These are phyloP conservation scores for Enteromius mattozi DNA, from an alignment of 2,797 vertebrate genomes.

Conservation along the genomic window DNA sequence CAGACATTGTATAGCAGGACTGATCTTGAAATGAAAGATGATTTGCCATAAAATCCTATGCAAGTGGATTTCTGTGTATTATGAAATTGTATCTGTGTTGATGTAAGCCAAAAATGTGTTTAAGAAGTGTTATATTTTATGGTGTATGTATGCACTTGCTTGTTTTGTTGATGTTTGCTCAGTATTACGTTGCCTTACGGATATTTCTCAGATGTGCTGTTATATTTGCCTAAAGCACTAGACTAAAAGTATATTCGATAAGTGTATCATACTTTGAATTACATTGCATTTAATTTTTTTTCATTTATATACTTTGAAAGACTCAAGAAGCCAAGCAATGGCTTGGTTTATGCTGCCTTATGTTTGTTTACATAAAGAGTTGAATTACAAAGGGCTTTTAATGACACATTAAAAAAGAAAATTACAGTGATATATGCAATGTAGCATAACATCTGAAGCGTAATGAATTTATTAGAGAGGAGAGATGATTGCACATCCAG, in stretches of 20 bases:
- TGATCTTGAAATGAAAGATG: background rate
- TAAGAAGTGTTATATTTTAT: constrained; percentile 30
- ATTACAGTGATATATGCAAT: background rate
- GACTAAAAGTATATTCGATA: background rate
- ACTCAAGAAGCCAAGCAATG: background rate
- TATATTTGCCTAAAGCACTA: constrained; percentile 10
- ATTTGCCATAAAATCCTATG: background rate
- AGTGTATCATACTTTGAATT: background rate
- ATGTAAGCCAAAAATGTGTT: background rate
- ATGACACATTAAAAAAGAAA: background rate
- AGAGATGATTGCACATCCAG: background rate
- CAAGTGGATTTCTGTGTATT: background rate
- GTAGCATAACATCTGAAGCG: background rate
- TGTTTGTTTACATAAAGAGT: constrained; percentile 37
- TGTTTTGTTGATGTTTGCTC: constrained; percentile 29
- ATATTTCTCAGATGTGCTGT: constrained; percentile 40
- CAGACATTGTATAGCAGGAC: background rate
- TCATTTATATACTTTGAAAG: constrained; percentile 1
- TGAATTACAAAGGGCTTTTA: background rate
- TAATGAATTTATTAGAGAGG: background rate
- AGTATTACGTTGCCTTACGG: constrained; percentile 40
- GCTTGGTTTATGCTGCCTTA: constrained; percentile 21
- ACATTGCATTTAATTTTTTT: background rate
- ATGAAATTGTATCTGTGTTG: background rate
- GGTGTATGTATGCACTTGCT: constrained; percentile 9